phyloP scores from a whole-genome alignment of 2,113 vertebrate genomes.

The Malurus elegans region DNA sequence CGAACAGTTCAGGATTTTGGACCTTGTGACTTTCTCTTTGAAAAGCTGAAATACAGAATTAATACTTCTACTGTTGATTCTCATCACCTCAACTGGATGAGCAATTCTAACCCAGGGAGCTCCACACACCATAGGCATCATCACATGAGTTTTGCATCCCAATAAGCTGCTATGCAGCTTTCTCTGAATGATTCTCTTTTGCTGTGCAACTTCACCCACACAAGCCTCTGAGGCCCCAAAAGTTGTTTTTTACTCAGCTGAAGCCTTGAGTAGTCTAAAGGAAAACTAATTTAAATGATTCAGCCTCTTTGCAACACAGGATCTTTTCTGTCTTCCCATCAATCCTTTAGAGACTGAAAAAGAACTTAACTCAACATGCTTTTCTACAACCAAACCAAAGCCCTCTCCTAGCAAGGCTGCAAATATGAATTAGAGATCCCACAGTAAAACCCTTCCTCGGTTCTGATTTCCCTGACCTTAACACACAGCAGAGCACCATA shows the following conservation, averaged over 20 bases:
- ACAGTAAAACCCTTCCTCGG: accelerated
- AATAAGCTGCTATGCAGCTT: background rate
- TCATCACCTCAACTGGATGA: background rate
- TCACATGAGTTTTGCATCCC: background rate
- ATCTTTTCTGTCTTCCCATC: background rate
- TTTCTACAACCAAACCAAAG: background rate
- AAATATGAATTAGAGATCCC: background rate
- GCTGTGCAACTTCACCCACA: background rate
- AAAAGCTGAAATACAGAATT: background rate
- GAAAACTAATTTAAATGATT: background rate
- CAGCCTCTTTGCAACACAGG: background rate
- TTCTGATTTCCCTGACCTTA: conserved; percentile 77
- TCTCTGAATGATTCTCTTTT: background rate
- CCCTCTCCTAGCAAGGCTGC: background rate
- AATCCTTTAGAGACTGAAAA: background rate
- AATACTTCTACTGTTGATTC: background rate
- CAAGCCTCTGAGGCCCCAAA: background rate
- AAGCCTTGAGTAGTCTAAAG: background rate
- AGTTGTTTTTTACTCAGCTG: background rate
- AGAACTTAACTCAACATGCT: background rate
- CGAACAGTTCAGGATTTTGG: background rate
- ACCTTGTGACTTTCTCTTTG: background rate
- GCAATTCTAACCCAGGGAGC: background rate
- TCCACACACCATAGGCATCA: background rate
- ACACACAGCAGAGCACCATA: conserved; percentile 94